A percentile compares a stretch with the other conserved stretches of the same genome.
Conservation (phyloP, 2,888 invertebrate species). For the Rotaria sp. region DNA sequence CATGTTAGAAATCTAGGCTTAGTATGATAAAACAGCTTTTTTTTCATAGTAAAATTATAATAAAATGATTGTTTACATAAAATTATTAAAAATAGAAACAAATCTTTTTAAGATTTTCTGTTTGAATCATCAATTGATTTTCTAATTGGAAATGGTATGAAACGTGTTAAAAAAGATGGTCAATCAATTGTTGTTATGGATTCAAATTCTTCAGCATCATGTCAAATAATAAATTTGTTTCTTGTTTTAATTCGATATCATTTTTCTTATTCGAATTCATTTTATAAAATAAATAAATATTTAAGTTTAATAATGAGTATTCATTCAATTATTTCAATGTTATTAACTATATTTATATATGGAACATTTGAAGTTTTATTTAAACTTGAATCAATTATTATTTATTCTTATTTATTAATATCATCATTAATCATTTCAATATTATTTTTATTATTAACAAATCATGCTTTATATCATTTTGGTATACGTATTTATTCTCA, state of each 20-base stretch:
- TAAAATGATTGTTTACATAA: no score
- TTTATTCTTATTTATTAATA: neutral
- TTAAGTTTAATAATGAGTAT: neutral
- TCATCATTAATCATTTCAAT: neutral
- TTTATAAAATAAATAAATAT: neutral
- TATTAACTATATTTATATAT: neutral
- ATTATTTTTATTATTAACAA: neutral
- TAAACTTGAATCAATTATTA: neutral
- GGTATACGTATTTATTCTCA: neutral
- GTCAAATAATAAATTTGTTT: neutral
- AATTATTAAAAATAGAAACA: no score
- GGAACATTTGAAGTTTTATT: neutral
- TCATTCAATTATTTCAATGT: neutral
- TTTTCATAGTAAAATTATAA: no score
- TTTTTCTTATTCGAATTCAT: neutral
- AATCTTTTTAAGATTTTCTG: neutral
- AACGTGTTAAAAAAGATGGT: neutral
- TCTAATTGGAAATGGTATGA: neutral
- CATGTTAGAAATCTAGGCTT: no score
- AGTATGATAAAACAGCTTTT: no score
- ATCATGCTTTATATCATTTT: neutral
- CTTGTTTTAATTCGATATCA: neutral
- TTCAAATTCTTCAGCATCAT: neutral
- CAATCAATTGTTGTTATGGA: neutral
- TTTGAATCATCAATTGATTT: slow-evolving; percentile 8